Conservation (phyloP, 1,140 invertebrate genomes). For the Pollicipes pollicipes region DNA sequence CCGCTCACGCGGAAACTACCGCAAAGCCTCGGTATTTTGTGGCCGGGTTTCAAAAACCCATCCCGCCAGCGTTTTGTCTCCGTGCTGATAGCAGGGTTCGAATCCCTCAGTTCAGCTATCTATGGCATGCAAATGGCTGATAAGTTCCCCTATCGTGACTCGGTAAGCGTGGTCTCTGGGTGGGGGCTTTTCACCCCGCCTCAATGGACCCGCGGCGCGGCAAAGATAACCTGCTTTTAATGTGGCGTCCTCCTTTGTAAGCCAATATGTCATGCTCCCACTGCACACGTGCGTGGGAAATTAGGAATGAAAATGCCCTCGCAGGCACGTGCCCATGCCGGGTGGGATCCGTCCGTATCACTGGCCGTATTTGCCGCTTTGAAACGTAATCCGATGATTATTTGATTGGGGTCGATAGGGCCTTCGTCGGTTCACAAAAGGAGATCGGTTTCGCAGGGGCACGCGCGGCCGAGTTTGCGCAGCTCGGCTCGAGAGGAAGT, state of each 20-base stretch:
- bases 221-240: not conserved
- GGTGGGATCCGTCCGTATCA: not conserved
- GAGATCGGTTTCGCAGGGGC: not conserved
- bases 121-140: not conserved
- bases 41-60: too few relatives aligned
- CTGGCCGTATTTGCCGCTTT: not conserved
- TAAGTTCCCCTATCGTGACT: not conserved
- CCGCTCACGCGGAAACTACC: too few relatives aligned
- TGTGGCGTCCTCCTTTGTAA: not conserved
- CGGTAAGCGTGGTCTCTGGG: not conserved
- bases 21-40: too few relatives aligned
- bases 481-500: too few relatives aligned
- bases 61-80: too few relatives aligned
- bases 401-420: constrained; percentile 1
- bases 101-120: not conserved
- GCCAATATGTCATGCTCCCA: not conserved
- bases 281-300: not conserved
- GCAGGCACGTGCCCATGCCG: not conserved
- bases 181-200: not conserved
- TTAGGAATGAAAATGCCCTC: not conserved
- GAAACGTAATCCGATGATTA: constrained; percentile 1
- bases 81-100: not conserved
- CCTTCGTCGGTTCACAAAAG: not conserved
- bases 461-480: not conserved
- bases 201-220: not conserved